Base-by-base conservation (phyloP, 64 coral and sea anemone genomes). In the Astreopora myriophthalma region DNA sequence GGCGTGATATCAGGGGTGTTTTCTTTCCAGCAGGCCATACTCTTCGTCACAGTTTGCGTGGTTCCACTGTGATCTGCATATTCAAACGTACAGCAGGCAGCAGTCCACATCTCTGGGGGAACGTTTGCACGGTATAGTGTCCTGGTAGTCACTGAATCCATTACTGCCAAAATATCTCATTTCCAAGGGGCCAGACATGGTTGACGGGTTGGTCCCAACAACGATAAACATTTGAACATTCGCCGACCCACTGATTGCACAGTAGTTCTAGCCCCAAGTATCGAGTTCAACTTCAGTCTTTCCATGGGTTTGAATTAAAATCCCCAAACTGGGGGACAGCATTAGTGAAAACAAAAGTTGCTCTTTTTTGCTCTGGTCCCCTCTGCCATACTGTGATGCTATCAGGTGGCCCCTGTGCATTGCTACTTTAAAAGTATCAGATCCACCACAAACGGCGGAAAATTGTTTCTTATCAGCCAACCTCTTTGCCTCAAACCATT, bases 141-240 rank as follows among this genome's bases (percentile, higher is more conserved):
- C 20, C 10, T 77, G 76, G 19, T 82, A 39, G 44, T 42, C 31
- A 84, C 52, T 67, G 12, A 76, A 62, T 10, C 40, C 89, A 19
- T 71, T 63, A 30, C 32, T 42, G 61, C 75, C 75, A 71, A 62
- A 64, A 8, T 1, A 66, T 20, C 63, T 63, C 27, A 33, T 13
- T 40, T 33, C 19, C 51, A 25, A 16, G 66, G 66, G 28, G 12
- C 34, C 20, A 2, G 25, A 25, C 2, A 35, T 12, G 22, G 79
- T 83, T 20, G 79, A 83, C 2, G 79, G 79, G 8, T 31, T 39
- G 8, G 48, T 33, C 9, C 52, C 79, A 38, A 83, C 79, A 35
- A 83, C 33, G 10, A 83, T 83, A 25, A 83, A 83, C 57, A 83
- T 63, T 38, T 37, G 33, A 65, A 57, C 79, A 16, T 83, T 36